Conservation (phyloP, 2,888 invertebrate genomes). For the Agrochola macilenta region DNA sequence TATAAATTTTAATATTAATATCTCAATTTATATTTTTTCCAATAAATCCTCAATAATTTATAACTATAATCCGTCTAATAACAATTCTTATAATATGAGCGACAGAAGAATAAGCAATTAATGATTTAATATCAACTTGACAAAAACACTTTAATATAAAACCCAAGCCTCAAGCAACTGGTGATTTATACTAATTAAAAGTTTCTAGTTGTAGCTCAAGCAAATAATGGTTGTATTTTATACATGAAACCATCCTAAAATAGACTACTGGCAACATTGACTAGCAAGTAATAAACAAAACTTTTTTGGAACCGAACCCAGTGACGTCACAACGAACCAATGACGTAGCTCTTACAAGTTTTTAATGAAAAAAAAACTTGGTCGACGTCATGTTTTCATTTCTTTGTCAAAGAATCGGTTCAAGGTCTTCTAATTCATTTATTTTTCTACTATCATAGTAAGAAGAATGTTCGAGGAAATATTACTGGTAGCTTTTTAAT, state of each 20-base stretch:
- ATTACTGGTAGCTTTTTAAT: neutral
- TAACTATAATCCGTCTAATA: no score
- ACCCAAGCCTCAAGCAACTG: no score
- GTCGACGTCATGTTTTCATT: slow-evolving; percentile 9
- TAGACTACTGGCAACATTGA: neutral
- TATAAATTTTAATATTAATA: no score
- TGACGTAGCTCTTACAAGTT: slow-evolving; percentile 28
- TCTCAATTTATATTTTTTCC: no score
- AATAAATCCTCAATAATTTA: no score
- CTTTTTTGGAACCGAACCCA: slow-evolving; percentile 16
- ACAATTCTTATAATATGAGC: no score
- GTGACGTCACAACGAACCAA: slow-evolving; percentile 23
- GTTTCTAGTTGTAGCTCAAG: neutral
- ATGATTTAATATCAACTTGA: no score
- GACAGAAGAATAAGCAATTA: no score
- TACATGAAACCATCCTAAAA: neutral
- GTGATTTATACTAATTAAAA: no score
- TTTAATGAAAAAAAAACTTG: slow-evolving; percentile 48
- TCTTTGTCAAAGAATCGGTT: slow-evolving; percentile 18
- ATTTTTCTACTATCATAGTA: slow-evolving; percentile 8
- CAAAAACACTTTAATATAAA: no score
- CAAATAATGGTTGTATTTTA: neutral
- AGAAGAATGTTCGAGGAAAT: neutral
- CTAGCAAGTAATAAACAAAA: slow-evolving; percentile 2
- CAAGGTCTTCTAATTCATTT: slow-evolving; percentile 20